Base-by-base conservation (phyloP, 2,797 vertebrate species). In the Cercopithecus neglectus region DNA sequence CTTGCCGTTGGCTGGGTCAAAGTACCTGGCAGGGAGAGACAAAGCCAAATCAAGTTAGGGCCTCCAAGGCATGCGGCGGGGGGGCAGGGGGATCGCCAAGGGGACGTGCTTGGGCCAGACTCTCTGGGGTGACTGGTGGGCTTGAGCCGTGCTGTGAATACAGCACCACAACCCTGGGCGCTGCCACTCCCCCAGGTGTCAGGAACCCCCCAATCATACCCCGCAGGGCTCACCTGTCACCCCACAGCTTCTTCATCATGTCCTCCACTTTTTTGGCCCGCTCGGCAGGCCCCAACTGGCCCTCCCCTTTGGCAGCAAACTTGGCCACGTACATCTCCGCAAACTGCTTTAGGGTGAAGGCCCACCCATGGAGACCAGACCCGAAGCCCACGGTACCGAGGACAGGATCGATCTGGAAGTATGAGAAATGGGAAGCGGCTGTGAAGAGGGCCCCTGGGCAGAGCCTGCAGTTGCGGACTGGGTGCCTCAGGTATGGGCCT, bases 161-260 rank as follows among this genome's bases (percentile, higher is more conserved):
- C 5, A 24, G 48, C 19, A 1, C 30, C 1, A 17, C 22, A 4
- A 5, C 11, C 46, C 48, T 19, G 16, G 3, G 17, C 30, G 33
- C 7, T 67, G 61, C 30, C 3, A 67, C 33, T n/a, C 30, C 61
- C 33, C 33, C 16, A 19, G 16, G 33, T n/a, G 61, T 67, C 61
- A n/a, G 7, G 16, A 67, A 67, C 7, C 8, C 14, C 48, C 3
- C 33, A 0, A n/a, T 3, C 7, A 70, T 5, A 6, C 8, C 44
- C 24, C 0, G 0, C 0, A n/a, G 4, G 5, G 36, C 99, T 98
- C 90, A 99, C 99, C 99, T 98, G 74, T 99, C 99, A 89, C 99
- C 99, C 99, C 99, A 99, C 93, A 99, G 98, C 97, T 99, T 99
- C 98, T 99, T 99, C 99, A 99, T 99, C 99, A 99, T 99, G 96